Evolutionary conservation across 2,888 invertebrate genomes (phyloP).

Genomic region (Nomada ruficornis): DNA sequence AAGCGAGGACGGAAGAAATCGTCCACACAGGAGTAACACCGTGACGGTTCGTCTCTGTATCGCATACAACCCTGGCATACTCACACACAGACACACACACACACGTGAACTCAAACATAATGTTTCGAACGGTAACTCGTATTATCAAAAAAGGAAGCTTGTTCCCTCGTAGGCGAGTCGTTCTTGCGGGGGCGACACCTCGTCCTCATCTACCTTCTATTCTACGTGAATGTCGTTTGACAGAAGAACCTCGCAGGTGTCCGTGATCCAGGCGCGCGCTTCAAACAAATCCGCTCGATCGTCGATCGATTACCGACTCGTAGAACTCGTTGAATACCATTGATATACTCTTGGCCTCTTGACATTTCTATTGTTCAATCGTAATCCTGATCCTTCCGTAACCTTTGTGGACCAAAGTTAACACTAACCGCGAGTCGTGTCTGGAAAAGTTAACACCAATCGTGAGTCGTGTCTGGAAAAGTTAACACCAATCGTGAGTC

Average conservation of each 20-base stretch:
- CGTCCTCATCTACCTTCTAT: conserved; percentile 63
- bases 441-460: neutral
- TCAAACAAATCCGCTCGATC: neutral
- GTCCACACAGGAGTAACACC: conserved; percentile 14
- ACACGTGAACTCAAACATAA: conserved; percentile 17
- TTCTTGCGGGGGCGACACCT: conserved; percentile 71
- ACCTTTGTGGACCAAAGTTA: neutral
- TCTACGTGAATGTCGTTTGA: conserved; percentile 38
- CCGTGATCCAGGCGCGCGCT: conserved; percentile 44
- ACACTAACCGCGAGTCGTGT: neutral
- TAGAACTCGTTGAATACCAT: neutral
- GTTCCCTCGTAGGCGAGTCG: conserved; percentile 71
- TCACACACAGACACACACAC: neutral
- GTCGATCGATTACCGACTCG: conserved; percentile 18
- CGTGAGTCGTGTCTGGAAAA: neutral
- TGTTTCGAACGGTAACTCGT: conserved; percentile 44
- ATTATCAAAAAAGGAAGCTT: conserved; percentile 75
- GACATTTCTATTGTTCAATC: neutral
- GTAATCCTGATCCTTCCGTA: neutral
- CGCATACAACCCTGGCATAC: too few species aligned
- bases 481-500: neutral
- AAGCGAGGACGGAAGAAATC: conserved; percentile 65
- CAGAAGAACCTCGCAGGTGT: conserved; percentile 62
- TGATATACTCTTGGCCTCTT: neutral
- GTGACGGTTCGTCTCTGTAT: conserved; percentile 11